Base-by-base conservation (phyloP, 1,140 invertebrate genomes). In the Tetramorium parvispinum region DNA sequence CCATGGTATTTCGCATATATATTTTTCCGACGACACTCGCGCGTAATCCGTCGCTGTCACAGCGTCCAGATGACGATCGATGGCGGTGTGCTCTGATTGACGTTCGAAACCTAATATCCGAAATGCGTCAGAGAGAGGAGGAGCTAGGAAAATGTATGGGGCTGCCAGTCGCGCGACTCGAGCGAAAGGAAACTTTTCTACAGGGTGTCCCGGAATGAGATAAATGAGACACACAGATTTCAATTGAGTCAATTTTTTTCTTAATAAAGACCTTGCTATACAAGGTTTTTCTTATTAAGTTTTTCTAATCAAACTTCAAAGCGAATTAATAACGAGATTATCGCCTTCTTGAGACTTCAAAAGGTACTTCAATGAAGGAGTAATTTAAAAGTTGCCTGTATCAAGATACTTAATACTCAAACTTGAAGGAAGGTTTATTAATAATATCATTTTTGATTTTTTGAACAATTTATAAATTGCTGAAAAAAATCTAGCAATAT, bases 101-200 rank as follows among this genome's bases (percentile, higher is more conserved):
- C 89, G 88, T 85, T 87, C 85, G 59, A 87, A 90, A 90, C 86
- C 78, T 90, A 90, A 90, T 90, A 90, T 90, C 87, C 85, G 89
- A 90, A 90, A 90, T 89, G 71, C 85, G 85, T 90, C 88, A 68
- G 51, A 75, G 57, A n/a, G 63, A 79, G 21, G 79, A 78, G 87
- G 32, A 73, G 68, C n/a, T 5, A 63, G 37, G 82, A 57, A 85
- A 79, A 77, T 88, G 66, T 78, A 85, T 82, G 81, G 57, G 86
- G 43, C 71, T 27, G 57, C 37, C 79, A 75, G 79, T 83, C 51
- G 37, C 79, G 55, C 37, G n/a, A 59, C 70, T 49, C 70, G 66
- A 81, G 61, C 61, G 87, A 77, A 73, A 63, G 79, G 10, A 37
- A 85, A 73, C 46, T 18, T 73, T 49, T 49, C 46, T 86, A 86